These are phyloP conservation scores for Aphaenogaster ashmeadi DNA, from an alignment of 1,140 invertebrate species.

Conservation along the genomic window DNA sequence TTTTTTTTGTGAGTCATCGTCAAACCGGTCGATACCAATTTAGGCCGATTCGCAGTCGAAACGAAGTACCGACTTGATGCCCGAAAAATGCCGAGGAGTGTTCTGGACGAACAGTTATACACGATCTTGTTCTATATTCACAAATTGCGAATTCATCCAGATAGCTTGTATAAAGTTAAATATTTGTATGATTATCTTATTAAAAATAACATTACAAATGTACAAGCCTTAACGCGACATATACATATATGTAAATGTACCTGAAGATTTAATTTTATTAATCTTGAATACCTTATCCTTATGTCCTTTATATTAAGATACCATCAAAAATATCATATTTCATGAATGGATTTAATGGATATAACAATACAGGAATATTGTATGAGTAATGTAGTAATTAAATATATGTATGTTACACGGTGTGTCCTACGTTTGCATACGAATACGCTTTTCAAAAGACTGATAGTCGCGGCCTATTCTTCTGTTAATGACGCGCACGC, in stretches of 20 bases:
- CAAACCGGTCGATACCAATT: slow-evolving; percentile 76
- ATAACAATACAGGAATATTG: background rate
- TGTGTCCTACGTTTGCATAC: background rate
- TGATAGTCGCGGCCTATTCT: slow-evolving; percentile 23
- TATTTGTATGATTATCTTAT: background rate
- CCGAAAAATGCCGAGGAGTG: slow-evolving; percentile 36
- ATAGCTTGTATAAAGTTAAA: background rate
- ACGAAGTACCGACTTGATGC: slow-evolving; percentile 25
- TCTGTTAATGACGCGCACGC: slow-evolving; percentile 50
- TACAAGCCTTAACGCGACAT: background rate
- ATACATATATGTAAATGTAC: background rate
- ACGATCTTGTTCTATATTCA: slow-evolving; percentile 32
- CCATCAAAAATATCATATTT: background rate
- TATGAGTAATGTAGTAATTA: slow-evolving; percentile 4
- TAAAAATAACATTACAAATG: background rate
- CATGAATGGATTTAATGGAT: background rate
- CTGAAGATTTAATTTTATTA: background rate
- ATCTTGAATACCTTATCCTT: background rate
- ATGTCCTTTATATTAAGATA: background rate
- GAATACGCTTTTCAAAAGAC: slow-evolving; percentile 5
- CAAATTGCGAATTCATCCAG: slow-evolving; percentile 14
- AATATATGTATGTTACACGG: background rate
- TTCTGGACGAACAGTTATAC: background rate
- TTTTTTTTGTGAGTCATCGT: slow-evolving; percentile 70
- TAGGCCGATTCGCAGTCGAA: slow-evolving; percentile 71